phyloP scores from a whole-genome alignment of 2,797 vertebrate genomes.

The Sciaenops ocellatus region DNA sequence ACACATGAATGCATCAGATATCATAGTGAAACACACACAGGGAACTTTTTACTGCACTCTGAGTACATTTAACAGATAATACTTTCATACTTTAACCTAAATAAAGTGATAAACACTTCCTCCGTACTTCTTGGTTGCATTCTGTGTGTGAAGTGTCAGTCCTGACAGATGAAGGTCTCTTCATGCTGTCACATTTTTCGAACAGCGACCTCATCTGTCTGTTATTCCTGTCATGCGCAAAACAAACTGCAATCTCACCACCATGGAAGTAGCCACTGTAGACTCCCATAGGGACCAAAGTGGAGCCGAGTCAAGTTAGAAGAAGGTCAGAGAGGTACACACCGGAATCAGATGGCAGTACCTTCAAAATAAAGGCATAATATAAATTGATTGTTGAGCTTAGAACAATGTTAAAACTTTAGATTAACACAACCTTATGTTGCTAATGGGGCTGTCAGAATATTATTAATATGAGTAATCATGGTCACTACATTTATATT shows the following conservation, averaged over 20 bases:
- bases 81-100: no score
- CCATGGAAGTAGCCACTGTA: constrained; percentile 48
- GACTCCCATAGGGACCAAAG: constrained; percentile 30
- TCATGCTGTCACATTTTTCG: constrained; percentile 5
- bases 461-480: no score
- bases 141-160: neutral
- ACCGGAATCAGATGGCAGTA: accelerated
- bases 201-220: constrained; percentile 70
- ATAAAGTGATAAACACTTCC: no score
- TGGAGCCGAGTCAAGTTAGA: constrained; percentile 27
- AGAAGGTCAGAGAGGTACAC: accelerated
- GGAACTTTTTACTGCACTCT: no score
- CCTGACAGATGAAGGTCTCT: neutral
- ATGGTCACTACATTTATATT: no score
- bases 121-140: no score
- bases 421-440: no score
- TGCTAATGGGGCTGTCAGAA: no score
- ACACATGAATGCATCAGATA: no score
- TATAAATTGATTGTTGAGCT: neutral
- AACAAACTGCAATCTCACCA: constrained; percentile 68
- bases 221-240: constrained; percentile 78
- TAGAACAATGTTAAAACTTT: neutral
- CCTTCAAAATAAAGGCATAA: constrained; percentile 49
- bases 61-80: no score
- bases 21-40: no score